These are phyloP conservation scores for Nycticryphes semicollaris DNA, from an alignment of 2,113 vertebrate species.

Conservation along the genomic window DNA sequence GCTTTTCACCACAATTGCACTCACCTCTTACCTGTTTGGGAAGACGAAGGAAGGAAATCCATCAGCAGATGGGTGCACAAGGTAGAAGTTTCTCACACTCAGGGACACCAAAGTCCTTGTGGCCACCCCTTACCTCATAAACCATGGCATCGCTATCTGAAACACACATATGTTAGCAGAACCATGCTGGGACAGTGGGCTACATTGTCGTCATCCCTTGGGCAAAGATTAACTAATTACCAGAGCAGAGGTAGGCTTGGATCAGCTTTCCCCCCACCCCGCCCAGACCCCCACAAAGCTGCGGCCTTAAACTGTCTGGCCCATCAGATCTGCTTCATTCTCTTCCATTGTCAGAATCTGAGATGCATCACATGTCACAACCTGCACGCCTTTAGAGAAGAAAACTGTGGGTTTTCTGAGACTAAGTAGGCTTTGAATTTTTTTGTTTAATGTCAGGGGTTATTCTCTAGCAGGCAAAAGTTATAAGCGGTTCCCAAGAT, in stretches of 20 bases:
- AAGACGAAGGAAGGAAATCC: not conserved
- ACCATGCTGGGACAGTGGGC: not conserved
- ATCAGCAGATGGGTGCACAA: not conserved
- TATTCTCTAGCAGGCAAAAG: conserved; percentile 38
- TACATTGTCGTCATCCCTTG: not conserved
- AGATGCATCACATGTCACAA: not conserved
- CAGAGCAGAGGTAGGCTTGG: not conserved
- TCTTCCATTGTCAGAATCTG: not conserved
- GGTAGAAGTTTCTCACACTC: not conserved
- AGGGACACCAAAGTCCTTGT: not conserved
- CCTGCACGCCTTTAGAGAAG: not conserved
- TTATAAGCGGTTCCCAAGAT: conserved; percentile 52
- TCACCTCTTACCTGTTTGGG: not conserved
- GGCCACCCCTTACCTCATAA: not conserved
- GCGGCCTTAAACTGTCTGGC: not conserved
- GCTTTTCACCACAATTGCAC: not conserved
- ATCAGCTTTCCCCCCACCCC: not conserved
- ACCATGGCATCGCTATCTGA: not conserved
- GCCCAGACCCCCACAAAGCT: not conserved
- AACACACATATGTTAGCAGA: not conserved
- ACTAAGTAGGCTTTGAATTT: not conserved
- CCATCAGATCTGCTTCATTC: not conserved
- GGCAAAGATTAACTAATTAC: not conserved
- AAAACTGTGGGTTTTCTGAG: not conserved
- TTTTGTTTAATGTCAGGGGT: conserved; percentile 29